Evolutionary conservation across 2,888 invertebrate genomes (phyloP), one percentile per base, ranked within the genome.

Genomic region (Caradrina kadenii): DNA sequence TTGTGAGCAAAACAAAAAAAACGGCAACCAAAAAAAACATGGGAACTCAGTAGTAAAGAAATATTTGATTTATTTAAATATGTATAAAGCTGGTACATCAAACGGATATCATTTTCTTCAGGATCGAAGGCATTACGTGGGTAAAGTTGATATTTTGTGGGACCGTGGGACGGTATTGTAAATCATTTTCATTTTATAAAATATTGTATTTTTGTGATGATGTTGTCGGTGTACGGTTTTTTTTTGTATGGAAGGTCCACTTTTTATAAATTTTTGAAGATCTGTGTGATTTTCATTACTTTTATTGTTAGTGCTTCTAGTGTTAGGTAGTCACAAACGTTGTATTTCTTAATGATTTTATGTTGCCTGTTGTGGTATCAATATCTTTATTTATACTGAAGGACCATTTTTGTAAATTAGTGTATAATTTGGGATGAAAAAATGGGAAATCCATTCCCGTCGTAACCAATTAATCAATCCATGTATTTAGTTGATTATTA

Each of bases 11-110:
- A 69, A 60, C 61, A 67, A 70, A 78, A 76, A 75, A 64, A 59
- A 71, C 50, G 62, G 68, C 73, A 83, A 81, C 86, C 78, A 83
- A 82, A 85, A 85, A 39, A 73, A 69, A 68, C 54, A 67, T 60
- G 31, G 54, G 31, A 81, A 80, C 73, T 66, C 69, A 55, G 73
- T 72, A 77, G 69, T 63, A 82, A 74, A 79, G 74, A 83, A 84
- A 87, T 86, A 89, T 87, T 82, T 83, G 85, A 86, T 86, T 86
- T 84, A 87, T 89, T 90, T 88, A 90, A 90, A 90, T 90, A 90
- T 88, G 90, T 89, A 89, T 87, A 87, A 86, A 83, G 81, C 79
- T 81, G 68, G 80, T 83, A 86, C 88, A 86, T 86, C 87, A 84
- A 89, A 89, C 79, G 81, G 81, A 76, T 83, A 86, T 87, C 86